Percentiles rank a stretch among this genome's conserved stretches.
phyloP scores from a whole-genome alignment of 2,888 invertebrate genomes.

The Seladonia tumulorum region DNA sequence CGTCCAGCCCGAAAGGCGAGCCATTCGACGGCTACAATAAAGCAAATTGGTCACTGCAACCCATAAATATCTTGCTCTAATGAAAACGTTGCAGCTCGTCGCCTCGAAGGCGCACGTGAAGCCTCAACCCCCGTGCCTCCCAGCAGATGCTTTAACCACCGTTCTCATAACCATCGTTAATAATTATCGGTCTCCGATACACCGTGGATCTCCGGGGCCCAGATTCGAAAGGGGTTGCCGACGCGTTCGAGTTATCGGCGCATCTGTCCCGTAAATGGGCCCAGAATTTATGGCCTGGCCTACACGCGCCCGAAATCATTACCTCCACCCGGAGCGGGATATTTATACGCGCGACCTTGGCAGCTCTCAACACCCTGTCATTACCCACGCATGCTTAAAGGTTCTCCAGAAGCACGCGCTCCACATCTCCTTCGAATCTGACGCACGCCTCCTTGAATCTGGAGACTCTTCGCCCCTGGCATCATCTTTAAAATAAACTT shows the following conservation, averaged over 20 bases:
- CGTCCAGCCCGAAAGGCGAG: neutral
- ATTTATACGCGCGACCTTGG: constrained; percentile 71
- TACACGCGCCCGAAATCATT: constrained; percentile 80
- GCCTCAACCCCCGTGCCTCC: constrained; percentile 15
- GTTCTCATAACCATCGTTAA: constrained; percentile 60
- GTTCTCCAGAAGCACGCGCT: constrained; percentile 52
- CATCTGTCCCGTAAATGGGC: constrained; percentile 82
- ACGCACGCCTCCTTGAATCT: constrained; percentile 22
- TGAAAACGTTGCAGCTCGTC: constrained; percentile 38
- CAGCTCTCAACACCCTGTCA: constrained; percentile 70
- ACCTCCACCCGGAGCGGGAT: constrained; percentile 67
- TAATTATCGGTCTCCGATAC: constrained; percentile 66
- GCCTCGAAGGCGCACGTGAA: constrained; percentile 1
- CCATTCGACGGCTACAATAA: neutral
- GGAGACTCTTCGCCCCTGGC: neutral
- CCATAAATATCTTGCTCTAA: constrained; percentile 21
- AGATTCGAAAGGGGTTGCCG: constrained; percentile 66
- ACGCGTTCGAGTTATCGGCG: constrained; percentile 75
- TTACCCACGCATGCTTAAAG: constrained; percentile 62
- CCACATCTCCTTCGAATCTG: neutral
- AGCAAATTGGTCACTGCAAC: constrained; percentile 8
- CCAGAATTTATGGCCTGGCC: constrained; percentile 79
- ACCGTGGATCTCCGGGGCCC: constrained; percentile 29
- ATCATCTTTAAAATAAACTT: neutral
- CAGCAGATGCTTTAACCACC: constrained; percentile 57